Conservation (phyloP, 2,888 invertebrate species). For the Mactromeris polynyma region DNA sequence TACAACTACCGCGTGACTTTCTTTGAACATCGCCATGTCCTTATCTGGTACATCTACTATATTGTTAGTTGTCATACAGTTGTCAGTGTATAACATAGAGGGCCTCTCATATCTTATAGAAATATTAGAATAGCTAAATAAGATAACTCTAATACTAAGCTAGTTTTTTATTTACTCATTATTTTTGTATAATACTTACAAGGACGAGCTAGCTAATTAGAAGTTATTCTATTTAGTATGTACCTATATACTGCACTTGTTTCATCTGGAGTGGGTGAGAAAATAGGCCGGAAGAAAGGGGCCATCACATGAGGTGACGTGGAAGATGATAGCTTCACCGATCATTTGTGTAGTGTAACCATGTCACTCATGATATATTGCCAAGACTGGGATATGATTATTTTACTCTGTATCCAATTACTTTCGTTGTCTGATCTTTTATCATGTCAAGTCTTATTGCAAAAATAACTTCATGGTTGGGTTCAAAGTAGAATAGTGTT, state of each 20-base stretch:
- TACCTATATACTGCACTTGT: slow-evolving; percentile 19
- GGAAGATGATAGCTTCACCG: too few species aligned
- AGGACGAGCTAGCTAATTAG: slow-evolving; percentile 26
- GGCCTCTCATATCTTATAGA: slow-evolving; percentile 44
- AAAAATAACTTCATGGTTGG: not conserved
- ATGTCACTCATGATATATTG: too few species aligned
- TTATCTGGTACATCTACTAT: not conserved
- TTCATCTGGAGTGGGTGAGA: not conserved
- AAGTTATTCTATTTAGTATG: slow-evolving; percentile 21
- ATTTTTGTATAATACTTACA: slow-evolving; percentile 27
- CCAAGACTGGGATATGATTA: too few species aligned
- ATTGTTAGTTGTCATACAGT: slow-evolving; percentile 18
- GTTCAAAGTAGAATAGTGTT: not conserved
- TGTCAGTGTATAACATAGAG: slow-evolving; percentile 39
- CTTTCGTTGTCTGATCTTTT: too few species aligned
- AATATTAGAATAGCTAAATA: slow-evolving; percentile 37
- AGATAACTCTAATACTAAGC: slow-evolving; percentile 42
- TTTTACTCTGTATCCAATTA: too few species aligned
- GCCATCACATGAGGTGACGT: too few species aligned
- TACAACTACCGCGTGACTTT: too few species aligned
- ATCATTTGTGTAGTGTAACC: too few species aligned
- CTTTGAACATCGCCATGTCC: too few species aligned
- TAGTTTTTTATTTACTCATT: slow-evolving; percentile 20
- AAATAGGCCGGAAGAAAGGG: not conserved
- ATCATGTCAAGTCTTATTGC: too few species aligned